Conservation (phyloP, 2,113 vertebrate species). For the Sinocyclocheilus rhinocerous region DNA sequence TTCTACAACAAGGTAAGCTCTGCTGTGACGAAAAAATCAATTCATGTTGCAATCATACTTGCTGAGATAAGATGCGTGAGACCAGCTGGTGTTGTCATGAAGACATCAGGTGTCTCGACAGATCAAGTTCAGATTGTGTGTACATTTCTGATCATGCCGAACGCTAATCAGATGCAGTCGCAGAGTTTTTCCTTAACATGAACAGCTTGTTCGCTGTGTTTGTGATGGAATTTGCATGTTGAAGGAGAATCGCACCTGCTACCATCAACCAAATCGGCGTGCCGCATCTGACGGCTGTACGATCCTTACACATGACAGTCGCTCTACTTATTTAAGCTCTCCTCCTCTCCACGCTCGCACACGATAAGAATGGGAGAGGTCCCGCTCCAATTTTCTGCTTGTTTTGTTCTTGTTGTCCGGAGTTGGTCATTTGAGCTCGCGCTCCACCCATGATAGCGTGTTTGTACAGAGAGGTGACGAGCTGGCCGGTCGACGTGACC, state of each 20-base stretch:
- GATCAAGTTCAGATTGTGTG: neutral
- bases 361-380: conserved; percentile 37
- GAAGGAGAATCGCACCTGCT: conserved; percentile 34
- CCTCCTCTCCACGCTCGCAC: neutral
- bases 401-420: conserved; percentile 27
- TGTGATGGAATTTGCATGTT: neutral
- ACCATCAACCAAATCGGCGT: neutral
- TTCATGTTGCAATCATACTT: neutral
- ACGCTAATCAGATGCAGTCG: neutral
- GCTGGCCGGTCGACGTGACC: neutral
- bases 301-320: conserved; percentile 18
- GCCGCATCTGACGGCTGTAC: conserved; percentile 12
- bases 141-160: neutral
- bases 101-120: neutral
- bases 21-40: neutral
- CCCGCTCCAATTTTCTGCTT: neutral
- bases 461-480: neutral
- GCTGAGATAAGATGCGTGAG: neutral
- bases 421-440: conserved; percentile 20
- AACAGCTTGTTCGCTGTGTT: neutral
- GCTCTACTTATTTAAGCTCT: conserved; percentile 19
- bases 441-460: conserved; percentile 20
- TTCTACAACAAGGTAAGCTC: conserved; percentile 91
- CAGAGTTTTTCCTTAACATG: neutral
- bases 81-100: conserved; percentile 1